Percentiles rank a stretch among this genome's conserved stretches.
These are phyloP conservation scores for Episyrphus balteatus DNA, from an alignment of 1,140 invertebrate genomes.

Conservation along the genomic window DNA sequence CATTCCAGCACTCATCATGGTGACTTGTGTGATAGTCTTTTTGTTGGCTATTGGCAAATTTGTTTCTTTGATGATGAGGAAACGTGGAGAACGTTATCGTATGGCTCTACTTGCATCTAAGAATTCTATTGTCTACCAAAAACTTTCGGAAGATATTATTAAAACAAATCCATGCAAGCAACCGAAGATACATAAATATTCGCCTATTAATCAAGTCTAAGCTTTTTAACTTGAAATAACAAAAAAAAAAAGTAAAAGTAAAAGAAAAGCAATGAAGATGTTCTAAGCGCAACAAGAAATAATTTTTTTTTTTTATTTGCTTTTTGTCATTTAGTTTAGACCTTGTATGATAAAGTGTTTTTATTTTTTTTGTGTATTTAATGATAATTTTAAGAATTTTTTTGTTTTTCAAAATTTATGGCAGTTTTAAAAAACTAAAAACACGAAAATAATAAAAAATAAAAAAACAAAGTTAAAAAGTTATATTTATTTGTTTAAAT, in stretches of 20 bases:
- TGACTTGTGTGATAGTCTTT: slow-evolving; percentile 38
- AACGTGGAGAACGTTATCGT: slow-evolving; percentile 41
- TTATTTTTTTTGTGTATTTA: too few species aligned
- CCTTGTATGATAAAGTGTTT: too few species aligned
- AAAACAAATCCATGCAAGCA: slow-evolving; percentile 40
- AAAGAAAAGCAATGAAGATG: neutral
- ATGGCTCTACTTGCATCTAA: slow-evolving; percentile 38
- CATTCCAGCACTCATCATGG: slow-evolving; percentile 39
- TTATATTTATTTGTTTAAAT: too few species aligned
- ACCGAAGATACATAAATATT: slow-evolving; percentile 46
- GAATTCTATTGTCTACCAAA: slow-evolving; percentile 44
- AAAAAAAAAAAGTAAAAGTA: neutral
- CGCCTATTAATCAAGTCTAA: slow-evolving; percentile 38
- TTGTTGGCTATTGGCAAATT: slow-evolving; percentile 41
- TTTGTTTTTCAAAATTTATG: too few species aligned
- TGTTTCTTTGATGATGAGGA: slow-evolving; percentile 38
- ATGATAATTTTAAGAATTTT: too few species aligned
- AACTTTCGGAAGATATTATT: slow-evolving; percentile 44
- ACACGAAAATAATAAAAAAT: too few species aligned
- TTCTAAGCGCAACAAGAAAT: too few species aligned
- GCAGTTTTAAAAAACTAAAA: too few species aligned
- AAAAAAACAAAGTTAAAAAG: too few species aligned
- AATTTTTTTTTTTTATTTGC: too few species aligned
- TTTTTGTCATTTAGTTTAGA: too few species aligned
- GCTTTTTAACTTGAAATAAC: neutral